Evolutionary conservation across 2,797 vertebrate species (phyloP), one percentile per base, ranked within the genome.

Genomic region (Squalus acanthias): DNA sequence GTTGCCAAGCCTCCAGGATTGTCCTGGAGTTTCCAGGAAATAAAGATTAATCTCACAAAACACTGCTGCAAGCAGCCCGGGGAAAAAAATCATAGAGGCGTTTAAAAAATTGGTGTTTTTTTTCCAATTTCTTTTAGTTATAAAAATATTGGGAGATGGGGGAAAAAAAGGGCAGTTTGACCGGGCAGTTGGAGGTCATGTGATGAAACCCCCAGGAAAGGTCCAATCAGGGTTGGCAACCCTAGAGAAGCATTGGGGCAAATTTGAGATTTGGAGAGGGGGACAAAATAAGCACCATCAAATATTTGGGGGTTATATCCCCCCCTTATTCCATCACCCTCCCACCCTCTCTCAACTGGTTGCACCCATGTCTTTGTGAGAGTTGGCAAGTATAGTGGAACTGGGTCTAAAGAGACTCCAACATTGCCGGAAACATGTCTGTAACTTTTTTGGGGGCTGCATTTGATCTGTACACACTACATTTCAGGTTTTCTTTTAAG

Each of bases 401-500:
- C 10, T 85, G 7, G 82, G 20, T 85, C 82, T 50, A 85, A 85
- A 46, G 65, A 65, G 17, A 67, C 15, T 57, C 12, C 17, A 13
- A 46, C 7, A n/a, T 85, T 85, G 91, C 39, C n/a, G 3, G 91
- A 93, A 93, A 93, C 89, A 20, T 93, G 91, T 93, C n/a, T 93
- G n/a, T 22, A 69, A 69, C 13, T 69, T 24, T 69, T 9, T 46
- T 17, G 20, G 20, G n/a, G 17, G 57, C 3, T 93, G 63, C n/a
- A 93, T 93, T 93, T 93, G n/a, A 91, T 6, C 91, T 39, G 0
- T 65, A 92, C 60, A 67, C 6, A 57, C 22, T 88, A 24, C n/a
- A 39, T 46, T 69, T 93, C 65, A 93, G 65, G 22, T 12, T 67
- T 93, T 85, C 2, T 69, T 93, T 46, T 93, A 22, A 69, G 63